These are phyloP conservation scores for Trichogramma evanescens DNA, from an alignment of 2,888 invertebrate genomes.

Conservation along the genomic window DNA sequence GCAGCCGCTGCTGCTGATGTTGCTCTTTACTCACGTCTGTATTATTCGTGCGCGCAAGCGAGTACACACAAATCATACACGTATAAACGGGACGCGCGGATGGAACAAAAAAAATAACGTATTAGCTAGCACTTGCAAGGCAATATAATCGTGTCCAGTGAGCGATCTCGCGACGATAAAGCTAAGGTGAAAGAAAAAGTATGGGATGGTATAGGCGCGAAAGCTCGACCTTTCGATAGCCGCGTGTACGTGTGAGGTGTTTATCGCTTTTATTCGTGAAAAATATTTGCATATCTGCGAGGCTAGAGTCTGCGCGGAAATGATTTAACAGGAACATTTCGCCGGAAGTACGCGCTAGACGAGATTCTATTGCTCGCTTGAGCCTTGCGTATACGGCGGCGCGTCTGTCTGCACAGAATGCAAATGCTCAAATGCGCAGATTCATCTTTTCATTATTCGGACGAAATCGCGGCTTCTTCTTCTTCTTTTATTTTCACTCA, in stretches of 20 bases:
- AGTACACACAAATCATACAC: background rate
- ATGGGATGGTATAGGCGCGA: slow-evolving; percentile 32
- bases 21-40: too few species aligned
- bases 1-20: background rate
- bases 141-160: too few species aligned
- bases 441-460: slow-evolving; percentile 13
- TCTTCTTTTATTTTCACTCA: background rate
- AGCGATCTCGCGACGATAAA: too few species aligned
- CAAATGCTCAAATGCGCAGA: background rate
- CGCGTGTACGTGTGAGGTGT: slow-evolving; percentile 1
- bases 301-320: slow-evolving; percentile 29
- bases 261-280: slow-evolving; percentile 31
- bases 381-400: too few species aligned
- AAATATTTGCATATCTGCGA: slow-evolving; percentile 37
- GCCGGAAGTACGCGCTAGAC: slow-evolving; percentile 24
- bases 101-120: background rate
- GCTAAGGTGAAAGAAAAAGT: slow-evolving; percentile 4
- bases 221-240: slow-evolving; percentile 29
- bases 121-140: background rate
- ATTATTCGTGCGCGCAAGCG: background rate
- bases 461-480: background rate
- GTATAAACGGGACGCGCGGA: background rate
- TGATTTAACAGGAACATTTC: slow-evolving; percentile 36
- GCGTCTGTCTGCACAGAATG: too few species aligned
- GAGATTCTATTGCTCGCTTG: background rate